phyloP scores from a whole-genome alignment of 1,140 invertebrate genomes.

The Venustaconcha ellipsiformis region DNA sequence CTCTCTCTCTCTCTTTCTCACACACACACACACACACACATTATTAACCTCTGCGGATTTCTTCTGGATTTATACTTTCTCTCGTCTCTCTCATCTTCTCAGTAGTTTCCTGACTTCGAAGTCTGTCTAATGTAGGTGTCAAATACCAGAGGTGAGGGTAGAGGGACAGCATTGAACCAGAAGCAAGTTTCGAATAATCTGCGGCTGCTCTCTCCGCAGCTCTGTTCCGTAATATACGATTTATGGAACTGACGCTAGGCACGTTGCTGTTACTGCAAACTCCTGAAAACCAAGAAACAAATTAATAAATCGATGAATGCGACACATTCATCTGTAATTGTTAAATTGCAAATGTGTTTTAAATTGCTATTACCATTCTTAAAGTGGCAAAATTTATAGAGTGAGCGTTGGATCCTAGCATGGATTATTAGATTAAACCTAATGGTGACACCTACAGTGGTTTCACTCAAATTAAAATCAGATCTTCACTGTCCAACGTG shows the following conservation, averaged over 20 bases:
- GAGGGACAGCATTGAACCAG: conserved; percentile 37
- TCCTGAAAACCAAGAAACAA: conserved; percentile 69
- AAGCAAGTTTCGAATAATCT: conserved; percentile 57
- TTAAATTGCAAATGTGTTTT: too few relatives aligned
- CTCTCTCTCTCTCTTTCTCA: too few relatives aligned
- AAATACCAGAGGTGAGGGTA: conserved; percentile 35
- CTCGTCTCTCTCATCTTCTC: not conserved
- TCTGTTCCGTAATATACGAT: conserved; percentile 86
- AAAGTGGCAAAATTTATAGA: too few relatives aligned
- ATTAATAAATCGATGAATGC: not conserved
- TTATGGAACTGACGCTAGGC: conserved; percentile 98
- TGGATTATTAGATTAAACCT: too few relatives aligned
- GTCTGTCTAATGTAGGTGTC: conserved; percentile 9
- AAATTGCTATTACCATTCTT: too few relatives aligned
- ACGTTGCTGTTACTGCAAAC: conserved; percentile 99
- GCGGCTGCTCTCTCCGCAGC: conserved; percentile 55
- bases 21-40: too few relatives aligned
- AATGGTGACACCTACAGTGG: too few relatives aligned
- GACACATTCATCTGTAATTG: too few relatives aligned
- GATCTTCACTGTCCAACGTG: too few relatives aligned
- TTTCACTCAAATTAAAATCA: too few relatives aligned
- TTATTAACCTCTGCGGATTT: not conserved
- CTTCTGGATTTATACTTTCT: not conserved
- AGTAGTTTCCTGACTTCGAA: not conserved
- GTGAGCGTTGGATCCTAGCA: too few relatives aligned